Evolutionary conservation across 53 echinoderm and acorn worm genomes (phyloP).

Genomic region (Echinarachnius parma): DNA sequence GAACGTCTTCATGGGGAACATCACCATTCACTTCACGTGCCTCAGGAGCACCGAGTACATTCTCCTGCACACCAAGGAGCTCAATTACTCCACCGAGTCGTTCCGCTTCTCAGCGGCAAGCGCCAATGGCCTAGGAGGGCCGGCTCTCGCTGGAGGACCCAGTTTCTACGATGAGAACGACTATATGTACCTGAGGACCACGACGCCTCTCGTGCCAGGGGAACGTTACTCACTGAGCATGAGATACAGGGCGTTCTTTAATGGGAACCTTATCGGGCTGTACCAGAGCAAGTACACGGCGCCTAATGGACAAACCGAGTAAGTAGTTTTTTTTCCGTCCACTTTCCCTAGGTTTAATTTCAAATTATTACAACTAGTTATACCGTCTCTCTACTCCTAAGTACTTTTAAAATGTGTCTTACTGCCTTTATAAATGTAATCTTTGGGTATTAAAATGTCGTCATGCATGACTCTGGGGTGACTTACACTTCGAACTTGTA

Average conservation of each 20-base stretch:
- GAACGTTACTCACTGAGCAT: slow-evolving; percentile 55
- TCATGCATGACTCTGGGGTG: no score
- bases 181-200: slow-evolving; percentile 46
- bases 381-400: no score
- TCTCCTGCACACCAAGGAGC: slow-evolving; percentile 63
- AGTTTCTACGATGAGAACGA: slow-evolving; percentile 49
- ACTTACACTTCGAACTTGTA: no score
- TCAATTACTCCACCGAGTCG: slow-evolving; percentile 33
- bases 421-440: no score
- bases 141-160: slow-evolving; percentile 39
- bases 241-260: slow-evolving; percentile 53
- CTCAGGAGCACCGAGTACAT: slow-evolving; percentile 58
- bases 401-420: no score
- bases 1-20: slow-evolving; percentile 63
- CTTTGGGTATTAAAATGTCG: no score
- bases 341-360: no score
- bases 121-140: no score
- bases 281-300: slow-evolving; percentile 63
- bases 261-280: slow-evolving; percentile 51
- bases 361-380: no score
- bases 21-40: slow-evolving; percentile 65
- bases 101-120: slow-evolving; percentile 3
- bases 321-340: slow-evolving; percentile 35
- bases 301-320: slow-evolving; percentile 50
- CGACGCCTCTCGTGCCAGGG: slow-evolving; percentile 38